A percentile compares a stretch with the other conserved stretches of the same genome.
Conservation (phyloP, 2,888 invertebrate species). For the Gerris lacustris region DNA sequence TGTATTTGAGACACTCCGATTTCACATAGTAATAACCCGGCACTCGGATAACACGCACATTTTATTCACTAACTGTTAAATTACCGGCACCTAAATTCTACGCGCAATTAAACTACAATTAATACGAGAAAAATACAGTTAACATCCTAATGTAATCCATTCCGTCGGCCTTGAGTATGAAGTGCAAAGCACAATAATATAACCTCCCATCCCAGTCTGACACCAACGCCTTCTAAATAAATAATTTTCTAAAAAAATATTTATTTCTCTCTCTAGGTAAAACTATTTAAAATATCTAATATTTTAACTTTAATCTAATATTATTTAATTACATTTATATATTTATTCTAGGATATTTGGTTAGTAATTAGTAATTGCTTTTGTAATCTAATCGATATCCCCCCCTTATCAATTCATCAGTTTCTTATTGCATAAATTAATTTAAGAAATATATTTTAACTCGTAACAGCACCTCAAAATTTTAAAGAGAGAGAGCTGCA, state of each 20-base stretch:
- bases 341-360: too few species aligned
- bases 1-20: conserved; percentile 17
- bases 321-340: too few species aligned
- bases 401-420: too few species aligned
- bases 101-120: background rate
- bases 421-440: too few species aligned
- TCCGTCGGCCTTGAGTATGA: conserved; percentile 23
- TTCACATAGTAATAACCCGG: conserved; percentile 22
- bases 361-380: too few species aligned
- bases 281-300: too few species aligned
- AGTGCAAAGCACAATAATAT: conserved; percentile 25
- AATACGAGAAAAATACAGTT: conserved; percentile 7
- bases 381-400: too few species aligned
- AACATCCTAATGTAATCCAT: conserved; percentile 22
- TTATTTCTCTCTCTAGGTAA: too few species aligned
- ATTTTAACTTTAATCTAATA: too few species aligned
- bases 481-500: too few species aligned
- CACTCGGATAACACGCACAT: conserved; percentile 22
- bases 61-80: conserved; percentile 18
- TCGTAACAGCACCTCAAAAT: too few species aligned
- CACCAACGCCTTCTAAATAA: conserved; percentile 18
- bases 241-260: background rate
- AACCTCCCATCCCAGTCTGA: conserved; percentile 22
- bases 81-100: background rate
- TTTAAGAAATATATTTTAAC: too few species aligned